Percentiles rank a stretch among this genome's conserved stretches.
These are phyloP conservation scores for Glaucomys volans DNA, from an alignment of 2,113 vertebrate species.

Conservation along the genomic window DNA sequence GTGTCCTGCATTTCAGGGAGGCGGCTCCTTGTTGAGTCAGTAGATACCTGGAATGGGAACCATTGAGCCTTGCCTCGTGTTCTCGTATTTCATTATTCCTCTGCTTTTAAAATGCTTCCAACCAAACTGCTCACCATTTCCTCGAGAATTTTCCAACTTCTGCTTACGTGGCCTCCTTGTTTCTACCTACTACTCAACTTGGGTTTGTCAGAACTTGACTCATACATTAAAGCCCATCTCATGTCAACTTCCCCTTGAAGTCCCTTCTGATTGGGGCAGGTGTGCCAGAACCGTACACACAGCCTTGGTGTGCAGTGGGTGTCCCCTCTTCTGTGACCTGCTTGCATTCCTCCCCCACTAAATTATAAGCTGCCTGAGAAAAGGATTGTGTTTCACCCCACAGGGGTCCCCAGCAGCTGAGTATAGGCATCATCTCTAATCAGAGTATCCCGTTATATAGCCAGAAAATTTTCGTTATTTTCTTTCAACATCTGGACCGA, in stretches of 20 bases:
- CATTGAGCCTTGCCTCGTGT: background rate
- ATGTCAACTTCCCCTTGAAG: background rate
- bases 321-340: background rate
- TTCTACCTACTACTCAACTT: background rate
- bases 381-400: background rate
- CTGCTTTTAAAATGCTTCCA: background rate
- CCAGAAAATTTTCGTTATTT: background rate
- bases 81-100: background rate
- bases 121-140: background rate
- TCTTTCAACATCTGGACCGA: background rate
- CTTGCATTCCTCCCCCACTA: background rate
- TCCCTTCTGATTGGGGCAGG: background rate
- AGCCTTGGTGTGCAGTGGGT: background rate
- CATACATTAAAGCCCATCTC: background rate
- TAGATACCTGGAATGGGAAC: background rate
- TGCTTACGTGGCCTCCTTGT: background rate
- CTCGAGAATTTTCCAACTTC: background rate
- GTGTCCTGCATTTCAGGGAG: background rate
- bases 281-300: background rate
- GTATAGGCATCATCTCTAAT: background rate
- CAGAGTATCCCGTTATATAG: background rate
- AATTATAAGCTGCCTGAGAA: background rate
- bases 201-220: background rate
- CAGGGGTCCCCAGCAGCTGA: background rate
- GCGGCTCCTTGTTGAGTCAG: background rate